phyloP scores from a whole-genome alignment of 2,113 vertebrate species.

The human region GRCh38 chr1:107948001-107948500 shows the following conservation, averaged over 20 bases:
- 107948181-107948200: background rate
- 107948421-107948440: background rate
- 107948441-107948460: background rate
- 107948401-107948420: background rate
- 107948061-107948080: background rate
- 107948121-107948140: background rate
- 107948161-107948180: background rate
- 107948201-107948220: background rate
- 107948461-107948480: background rate
- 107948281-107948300: background rate
- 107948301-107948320: conserved; percentile 25
- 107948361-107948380: background rate
- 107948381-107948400: background rate
- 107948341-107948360: background rate
- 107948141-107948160: background rate
- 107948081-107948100: background rate
- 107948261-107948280: background rate
- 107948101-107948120: background rate
- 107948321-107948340: background rate
- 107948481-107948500: background rate
- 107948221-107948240: background rate
- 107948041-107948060: background rate
- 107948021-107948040: background rate
- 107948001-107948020: background rate
- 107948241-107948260: background rate